Conservation (phyloP, 2,113 vertebrate genomes). For the Aspiorhynchus laticeps region DNA sequence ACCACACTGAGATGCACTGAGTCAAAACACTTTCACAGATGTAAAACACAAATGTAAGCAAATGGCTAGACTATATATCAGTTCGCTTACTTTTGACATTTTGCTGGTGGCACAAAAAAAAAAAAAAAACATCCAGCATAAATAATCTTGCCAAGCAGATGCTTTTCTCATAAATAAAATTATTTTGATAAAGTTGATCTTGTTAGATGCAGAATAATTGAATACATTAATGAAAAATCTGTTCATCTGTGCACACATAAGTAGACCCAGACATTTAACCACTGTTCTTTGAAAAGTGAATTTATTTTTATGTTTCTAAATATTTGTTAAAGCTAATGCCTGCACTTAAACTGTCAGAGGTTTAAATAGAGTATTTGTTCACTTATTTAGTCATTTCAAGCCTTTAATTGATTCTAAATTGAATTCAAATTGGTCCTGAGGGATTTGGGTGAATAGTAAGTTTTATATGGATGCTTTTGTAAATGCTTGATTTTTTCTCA, state of each 20-base stretch:
- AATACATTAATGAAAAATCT: constrained; percentile 1
- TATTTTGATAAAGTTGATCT: not conserved
- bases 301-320: not conserved
- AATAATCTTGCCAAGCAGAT: not conserved
- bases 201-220: not conserved
- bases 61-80: not conserved
- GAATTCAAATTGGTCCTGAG: not conserved
- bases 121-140: too few relatives aligned
- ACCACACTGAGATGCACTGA: too few relatives aligned
- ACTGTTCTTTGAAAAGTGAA: not conserved
- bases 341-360: constrained; percentile 15
- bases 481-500: not conserved
- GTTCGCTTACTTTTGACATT: not conserved
- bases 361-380: not conserved
- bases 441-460: not conserved
- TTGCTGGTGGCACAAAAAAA: too few relatives aligned
- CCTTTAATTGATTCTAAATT: constrained; percentile 10
- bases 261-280: not conserved
- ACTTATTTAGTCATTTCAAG: not conserved
- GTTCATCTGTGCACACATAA: not conserved
- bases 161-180: not conserved
- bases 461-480: not conserved
- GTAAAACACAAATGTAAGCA: too few relatives aligned
- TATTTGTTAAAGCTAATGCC: not conserved
- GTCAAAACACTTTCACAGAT: too few relatives aligned